Evolutionary conservation across 2,888 invertebrate genomes (phyloP), one percentile per base, ranked within the genome.

Genomic region (Andrena flavipes): DNA sequence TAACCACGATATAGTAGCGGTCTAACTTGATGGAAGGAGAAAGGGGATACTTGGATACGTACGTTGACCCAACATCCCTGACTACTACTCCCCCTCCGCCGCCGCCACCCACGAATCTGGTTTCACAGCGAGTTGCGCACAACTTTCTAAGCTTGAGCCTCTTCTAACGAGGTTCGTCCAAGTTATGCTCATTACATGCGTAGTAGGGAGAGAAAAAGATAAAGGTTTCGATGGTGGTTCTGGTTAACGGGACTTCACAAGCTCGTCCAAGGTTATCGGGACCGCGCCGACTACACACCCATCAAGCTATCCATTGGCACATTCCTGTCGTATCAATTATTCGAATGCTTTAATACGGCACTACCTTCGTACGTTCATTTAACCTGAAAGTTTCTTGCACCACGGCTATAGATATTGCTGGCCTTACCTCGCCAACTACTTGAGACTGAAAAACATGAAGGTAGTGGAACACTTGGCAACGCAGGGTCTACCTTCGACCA

Each of bases 121-220:
- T 88, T 91, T 90, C 84, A 84, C 79, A 84, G 80, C 88, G 89
- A 90, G 89, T 88, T 91, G 91, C 90, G 91, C 90, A 90, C 89
- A 91, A 91, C 90, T 91, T 91, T 90, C 90, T 89, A 91, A 91
- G 89, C 90, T 91, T 86, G 73, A 85, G 78, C 82, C 88, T 82
- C 80, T 85, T 84, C 87, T 80, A 84, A 87, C 84, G 84, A 90
- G 81, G 86, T 86, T 82, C 84, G 86, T 82, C 88, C 85, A 90
- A 89, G 89, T 91, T 88, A 88, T 67, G 64, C 73, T 65, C 68
- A 76, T 70, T 71, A 76, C 42, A 29, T 33, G 33, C 51, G 33
- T 63, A 10, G 73, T 73, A 64, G 65, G 67, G 76, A 60, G 59
- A 64, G 76, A 76, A 76, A 76, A 81, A 73, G 76, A 76, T 76